A percentile compares a stretch with the other conserved stretches of the same genome.
Conservation (phyloP, 2,113 vertebrate species). For the Anoplopoma fimbria region DNA sequence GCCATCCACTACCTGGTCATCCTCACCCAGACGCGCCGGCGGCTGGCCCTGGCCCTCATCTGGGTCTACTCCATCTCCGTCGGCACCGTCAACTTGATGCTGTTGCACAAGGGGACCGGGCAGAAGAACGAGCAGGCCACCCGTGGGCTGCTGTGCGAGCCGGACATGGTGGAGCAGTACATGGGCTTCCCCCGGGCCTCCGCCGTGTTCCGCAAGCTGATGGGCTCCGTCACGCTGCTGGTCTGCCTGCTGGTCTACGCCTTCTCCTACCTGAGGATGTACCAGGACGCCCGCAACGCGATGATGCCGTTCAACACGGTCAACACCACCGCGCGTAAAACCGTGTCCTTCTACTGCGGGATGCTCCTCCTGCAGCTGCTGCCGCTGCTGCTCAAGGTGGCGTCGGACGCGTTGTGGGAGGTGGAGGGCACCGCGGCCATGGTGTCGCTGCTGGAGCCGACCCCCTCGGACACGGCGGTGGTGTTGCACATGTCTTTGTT, state of each 20-base stretch:
- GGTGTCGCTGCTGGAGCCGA: neutral
- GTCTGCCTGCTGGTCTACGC: slow-evolving; percentile 61
- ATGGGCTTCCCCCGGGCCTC: slow-evolving; percentile 68
- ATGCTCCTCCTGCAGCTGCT: slow-evolving; percentile 77
- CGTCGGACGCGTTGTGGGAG: slow-evolving; percentile 68
- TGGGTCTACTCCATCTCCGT: slow-evolving; percentile 64
- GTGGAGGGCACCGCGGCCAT: slow-evolving; percentile 39
- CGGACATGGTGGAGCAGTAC: slow-evolving; percentile 71
- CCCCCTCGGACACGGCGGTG: slow-evolving; percentile 7
- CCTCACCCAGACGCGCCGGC: slow-evolving; percentile 57
- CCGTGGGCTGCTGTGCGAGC: slow-evolving; percentile 71
- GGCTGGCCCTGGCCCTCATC: slow-evolving; percentile 36
- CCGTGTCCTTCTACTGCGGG: slow-evolving; percentile 72
- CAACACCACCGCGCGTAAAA: slow-evolving; percentile 68
- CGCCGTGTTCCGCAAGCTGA: slow-evolving; percentile 54
- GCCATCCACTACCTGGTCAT: slow-evolving; percentile 71
- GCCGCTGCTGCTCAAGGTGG: slow-evolving; percentile 63
- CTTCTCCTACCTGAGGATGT: slow-evolving; percentile 72
- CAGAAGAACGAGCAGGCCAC: neutral
- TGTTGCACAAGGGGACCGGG: slow-evolving; percentile 33
- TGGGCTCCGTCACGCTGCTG: slow-evolving; percentile 27
- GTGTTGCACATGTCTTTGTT: slow-evolving; percentile 66
- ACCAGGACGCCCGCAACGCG: slow-evolving; percentile 64
- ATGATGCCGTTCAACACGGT: slow-evolving; percentile 69
- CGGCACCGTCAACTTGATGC: neutral